Conservation (phyloP, 2,888 invertebrate species). For the Epsilonema sp. region DNA sequence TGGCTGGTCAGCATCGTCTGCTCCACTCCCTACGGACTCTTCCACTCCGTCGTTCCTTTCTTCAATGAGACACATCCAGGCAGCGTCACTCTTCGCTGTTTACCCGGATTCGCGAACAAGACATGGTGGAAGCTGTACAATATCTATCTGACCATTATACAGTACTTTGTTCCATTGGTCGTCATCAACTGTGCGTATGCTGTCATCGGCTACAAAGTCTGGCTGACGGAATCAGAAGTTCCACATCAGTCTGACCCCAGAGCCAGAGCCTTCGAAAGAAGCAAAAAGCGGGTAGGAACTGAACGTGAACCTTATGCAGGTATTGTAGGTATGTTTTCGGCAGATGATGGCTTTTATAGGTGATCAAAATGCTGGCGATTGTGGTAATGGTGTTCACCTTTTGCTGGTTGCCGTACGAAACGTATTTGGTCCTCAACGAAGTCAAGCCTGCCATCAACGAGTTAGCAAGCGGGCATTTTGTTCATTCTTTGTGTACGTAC, state of each 20-base stretch:
- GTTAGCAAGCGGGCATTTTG: conserved; percentile 10
- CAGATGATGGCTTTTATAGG: conserved; percentile 15
- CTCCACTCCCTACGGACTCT: conserved; percentile 17
- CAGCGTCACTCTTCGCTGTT: conserved; percentile 2
- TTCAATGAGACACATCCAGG: not conserved
- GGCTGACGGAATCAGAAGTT: conserved; percentile 48
- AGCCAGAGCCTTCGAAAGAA: conserved; percentile 55
- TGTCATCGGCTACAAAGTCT: conserved; percentile 54
- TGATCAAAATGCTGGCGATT: conserved; percentile 26
- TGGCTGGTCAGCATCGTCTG: conserved; percentile 17
- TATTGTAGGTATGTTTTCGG: too few relatives aligned
- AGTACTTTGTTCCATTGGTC: conserved; percentile 55
- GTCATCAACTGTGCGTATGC: conserved; percentile 62
- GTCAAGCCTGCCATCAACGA: conserved; percentile 10
- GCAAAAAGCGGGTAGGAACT: conserved; percentile 59
- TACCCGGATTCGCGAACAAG: conserved; percentile 10
- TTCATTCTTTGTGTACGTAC: not conserved
- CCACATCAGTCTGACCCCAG: conserved; percentile 52
- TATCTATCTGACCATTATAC: conserved; percentile 31
- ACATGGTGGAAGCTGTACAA: conserved; percentile 24
- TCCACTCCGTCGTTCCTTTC: not conserved
- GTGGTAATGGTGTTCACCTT: conserved; percentile 35
- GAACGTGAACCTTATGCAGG: too few relatives aligned
- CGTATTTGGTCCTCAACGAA: conserved; percentile 30
- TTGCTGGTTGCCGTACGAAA: conserved; percentile 36